Evolutionary conservation across 2,797 vertebrate genomes (phyloP).

Genomic region (Botia almorhae): DNA sequence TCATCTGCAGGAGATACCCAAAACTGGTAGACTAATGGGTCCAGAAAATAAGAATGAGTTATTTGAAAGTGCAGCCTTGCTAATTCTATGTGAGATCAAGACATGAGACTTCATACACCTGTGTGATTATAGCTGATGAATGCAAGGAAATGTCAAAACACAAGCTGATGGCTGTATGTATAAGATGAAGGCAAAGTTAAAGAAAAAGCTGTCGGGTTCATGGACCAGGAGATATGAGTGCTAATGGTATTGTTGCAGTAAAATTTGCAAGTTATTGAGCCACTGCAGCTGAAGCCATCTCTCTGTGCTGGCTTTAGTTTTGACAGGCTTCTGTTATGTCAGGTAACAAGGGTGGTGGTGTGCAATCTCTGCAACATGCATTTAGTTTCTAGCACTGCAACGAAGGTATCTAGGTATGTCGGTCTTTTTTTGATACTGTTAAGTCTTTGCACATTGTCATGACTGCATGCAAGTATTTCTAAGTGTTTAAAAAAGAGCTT

Average conservation of each 20-base stretch:
- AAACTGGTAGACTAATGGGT: neutral
- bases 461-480: neutral
- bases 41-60: neutral
- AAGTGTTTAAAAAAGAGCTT: neutral
- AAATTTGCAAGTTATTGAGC: no score
- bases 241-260: no score
- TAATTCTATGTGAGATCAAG: neutral
- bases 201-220: neutral
- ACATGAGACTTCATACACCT: neutral
- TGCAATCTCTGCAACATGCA: neutral
- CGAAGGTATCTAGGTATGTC: neutral
- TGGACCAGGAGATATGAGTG: no score
- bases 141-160: neutral
- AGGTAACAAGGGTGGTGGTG: neutral
- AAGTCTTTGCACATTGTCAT: neutral
- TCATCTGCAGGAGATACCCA: neutral
- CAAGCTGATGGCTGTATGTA: neutral
- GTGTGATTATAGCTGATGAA: neutral
- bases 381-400: neutral
- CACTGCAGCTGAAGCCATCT: no score
- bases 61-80: neutral
- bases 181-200: slow-evolving; percentile 2
- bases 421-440: neutral
- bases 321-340: neutral
- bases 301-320: no score